Conservation (phyloP, 2,113 vertebrate genomes). For the Gadus chalcogrammus region DNA sequence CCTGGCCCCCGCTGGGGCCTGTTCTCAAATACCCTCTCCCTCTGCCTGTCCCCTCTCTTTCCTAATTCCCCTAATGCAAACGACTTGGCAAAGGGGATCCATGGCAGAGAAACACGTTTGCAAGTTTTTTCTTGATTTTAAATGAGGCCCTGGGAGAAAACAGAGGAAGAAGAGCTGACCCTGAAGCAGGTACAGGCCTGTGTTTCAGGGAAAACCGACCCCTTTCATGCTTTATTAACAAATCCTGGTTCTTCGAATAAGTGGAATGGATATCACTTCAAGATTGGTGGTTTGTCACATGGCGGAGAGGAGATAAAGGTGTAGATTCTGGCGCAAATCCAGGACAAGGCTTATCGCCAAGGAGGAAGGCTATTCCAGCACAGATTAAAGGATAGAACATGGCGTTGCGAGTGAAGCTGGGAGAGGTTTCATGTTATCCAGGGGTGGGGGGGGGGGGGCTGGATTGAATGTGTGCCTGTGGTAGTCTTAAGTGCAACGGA, state of each 20-base stretch:
- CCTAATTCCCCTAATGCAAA: conserved; percentile 55
- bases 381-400: too few relatives aligned
- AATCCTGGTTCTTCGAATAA: too few relatives aligned
- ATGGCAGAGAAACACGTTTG: conserved; percentile 11
- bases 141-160: conserved; percentile 26
- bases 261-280: too few relatives aligned
- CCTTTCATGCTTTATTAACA: neutral
- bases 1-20: conserved; percentile 51
- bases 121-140: conserved; percentile 32
- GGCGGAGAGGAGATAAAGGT: neutral
- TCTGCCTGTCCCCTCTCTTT: too few relatives aligned
- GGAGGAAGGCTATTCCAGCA: too few relatives aligned
- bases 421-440: too few relatives aligned
- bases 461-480: too few relatives aligned
- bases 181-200: conserved; percentile 24
- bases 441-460: too few relatives aligned
- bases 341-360: too few relatives aligned
- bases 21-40: conserved; percentile 52
- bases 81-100: conserved; percentile 36
- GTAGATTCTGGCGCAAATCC: too few relatives aligned
- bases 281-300: neutral
- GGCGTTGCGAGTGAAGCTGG: too few relatives aligned
- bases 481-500: too few relatives aligned
- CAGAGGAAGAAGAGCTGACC: conserved; percentile 4
- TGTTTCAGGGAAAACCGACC: neutral